These are phyloP conservation scores for Netelia fuscicornis DNA, from an alignment of 2,888 invertebrate genomes.

Conservation along the genomic window DNA sequence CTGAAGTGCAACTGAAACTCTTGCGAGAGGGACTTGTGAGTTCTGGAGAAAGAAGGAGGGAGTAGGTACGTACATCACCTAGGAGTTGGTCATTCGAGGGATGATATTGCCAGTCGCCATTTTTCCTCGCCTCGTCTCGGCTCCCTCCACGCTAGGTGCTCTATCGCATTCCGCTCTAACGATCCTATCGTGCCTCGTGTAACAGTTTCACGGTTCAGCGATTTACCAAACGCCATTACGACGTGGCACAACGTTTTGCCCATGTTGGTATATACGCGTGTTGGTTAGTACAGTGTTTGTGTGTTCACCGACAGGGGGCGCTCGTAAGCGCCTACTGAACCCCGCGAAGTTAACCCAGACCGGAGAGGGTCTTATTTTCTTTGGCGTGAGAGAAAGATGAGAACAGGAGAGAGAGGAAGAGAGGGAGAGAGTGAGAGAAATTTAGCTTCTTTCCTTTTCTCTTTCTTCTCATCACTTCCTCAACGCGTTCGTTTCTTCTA, in stretches of 20 bases:
- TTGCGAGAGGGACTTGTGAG: not conserved
- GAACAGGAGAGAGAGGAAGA: constrained; percentile 15
- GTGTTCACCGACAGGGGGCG: constrained; percentile 23
- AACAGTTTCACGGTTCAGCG: constrained; percentile 77
- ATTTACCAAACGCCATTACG: constrained; percentile 73
- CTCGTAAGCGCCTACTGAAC: constrained; percentile 12
- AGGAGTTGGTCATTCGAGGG: constrained; percentile 62
- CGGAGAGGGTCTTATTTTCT: constrained; percentile 25
- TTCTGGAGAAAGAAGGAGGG: not conserved
- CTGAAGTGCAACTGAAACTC: constrained; percentile 51
- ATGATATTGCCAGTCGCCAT: constrained; percentile 21
- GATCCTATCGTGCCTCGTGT: constrained; percentile 73
- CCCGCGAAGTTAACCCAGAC: constrained; percentile 56
- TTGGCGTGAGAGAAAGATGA: constrained; percentile 29
- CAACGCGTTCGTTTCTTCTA: constrained; percentile 39
- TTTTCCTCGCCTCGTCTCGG: too few relatives aligned
- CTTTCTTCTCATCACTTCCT: constrained; percentile 56
- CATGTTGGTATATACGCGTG: constrained; percentile 37
- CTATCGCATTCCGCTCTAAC: constrained; percentile 72
- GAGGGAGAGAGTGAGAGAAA: constrained; percentile 50
- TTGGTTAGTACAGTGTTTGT: constrained; percentile 10
- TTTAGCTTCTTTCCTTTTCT: constrained; percentile 30
- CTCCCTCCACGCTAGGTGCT: constrained; percentile 41
- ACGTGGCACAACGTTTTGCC: constrained; percentile 55
- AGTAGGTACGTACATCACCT: constrained; percentile 20